Conservation (phyloP, 1,140 invertebrate genomes). For the Heliconius nattereri region DNA sequence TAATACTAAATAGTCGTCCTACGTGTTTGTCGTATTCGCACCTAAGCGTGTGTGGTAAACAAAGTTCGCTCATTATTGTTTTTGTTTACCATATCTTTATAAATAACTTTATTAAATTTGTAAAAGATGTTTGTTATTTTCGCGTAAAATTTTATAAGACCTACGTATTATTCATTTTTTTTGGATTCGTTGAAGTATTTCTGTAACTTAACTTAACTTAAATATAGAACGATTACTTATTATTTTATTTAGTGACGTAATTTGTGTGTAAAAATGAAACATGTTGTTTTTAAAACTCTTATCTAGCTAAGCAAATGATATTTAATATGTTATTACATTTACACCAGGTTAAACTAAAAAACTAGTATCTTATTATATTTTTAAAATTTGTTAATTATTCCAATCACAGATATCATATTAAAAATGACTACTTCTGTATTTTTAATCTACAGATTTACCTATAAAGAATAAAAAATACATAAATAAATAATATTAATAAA, state of each 20-base stretch:
- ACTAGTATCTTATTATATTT: too few relatives aligned
- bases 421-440: too few relatives aligned
- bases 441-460: too few relatives aligned
- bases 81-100: background rate
- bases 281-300: too few relatives aligned
- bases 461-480: too few relatives aligned
- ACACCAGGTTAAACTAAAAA: too few relatives aligned
- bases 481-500: too few relatives aligned
- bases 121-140: background rate
- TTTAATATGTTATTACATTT: too few relatives aligned
- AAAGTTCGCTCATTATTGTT: background rate
- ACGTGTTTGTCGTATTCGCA: background rate
- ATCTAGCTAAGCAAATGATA: too few relatives aligned
- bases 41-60: background rate
- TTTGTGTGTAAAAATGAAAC: too few relatives aligned
- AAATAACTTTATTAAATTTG: conserved; percentile 1
- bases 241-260: background rate
- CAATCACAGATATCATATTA: too few relatives aligned
- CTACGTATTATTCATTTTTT: background rate
- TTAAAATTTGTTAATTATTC: too few relatives aligned
- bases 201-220: background rate
- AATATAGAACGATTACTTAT: background rate
- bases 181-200: background rate
- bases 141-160: background rate
- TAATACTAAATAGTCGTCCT: background rate